Evolutionary conservation across 1,140 invertebrate species (phyloP), one percentile per base, ranked within the genome.

Genomic region (Helicoverpa zea): DNA sequence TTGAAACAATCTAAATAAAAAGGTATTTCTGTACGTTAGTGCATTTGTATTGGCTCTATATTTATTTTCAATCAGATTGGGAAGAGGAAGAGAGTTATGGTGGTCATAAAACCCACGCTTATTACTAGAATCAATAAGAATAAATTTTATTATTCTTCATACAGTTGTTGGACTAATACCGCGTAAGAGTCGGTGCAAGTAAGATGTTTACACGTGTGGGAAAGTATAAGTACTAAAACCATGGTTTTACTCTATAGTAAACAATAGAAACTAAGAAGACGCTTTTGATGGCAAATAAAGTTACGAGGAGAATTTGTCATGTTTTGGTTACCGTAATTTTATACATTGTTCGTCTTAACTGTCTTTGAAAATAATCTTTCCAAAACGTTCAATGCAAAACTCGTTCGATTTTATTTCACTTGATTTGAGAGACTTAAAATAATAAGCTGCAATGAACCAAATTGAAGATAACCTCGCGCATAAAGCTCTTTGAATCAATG

Each of bases 401-500:
- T 43, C 35, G 35, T 43, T 43, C 5, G 35, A 43, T 1, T 43
- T 23, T 23, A 23, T 23, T 23, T 43, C 3, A 43, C 5, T 43
- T 43, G 35, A 43, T 43, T 43, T 43, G 3, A 43, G 7, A 43
- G 35, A 43, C 35, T 43, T 7, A 63, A 0, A 64, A 30, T 30
- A 64, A 64, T 64, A 64, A 63, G 29, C 23, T 12, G 14, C 56
- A 58, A 11, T 10, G 75, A 66, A 66, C 43, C 23, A 70, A 79
- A 79, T 70, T 70, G 51, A 35, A 79, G 47, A 66, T 77, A 64
- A 77, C 75, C 76, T 47, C n/a, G n/a, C 64, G 70, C 58, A 63
- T 47, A 66, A 56, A 77, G 47, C 76, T 11, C 52, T 79, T 79
- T 79, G 64, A 58, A 70, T 79, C 18, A 79, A 79, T 79, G 76